Base-by-base conservation (phyloP, 64 coral and sea anemone genomes). In the Pocillopora verrucosa region DNA sequence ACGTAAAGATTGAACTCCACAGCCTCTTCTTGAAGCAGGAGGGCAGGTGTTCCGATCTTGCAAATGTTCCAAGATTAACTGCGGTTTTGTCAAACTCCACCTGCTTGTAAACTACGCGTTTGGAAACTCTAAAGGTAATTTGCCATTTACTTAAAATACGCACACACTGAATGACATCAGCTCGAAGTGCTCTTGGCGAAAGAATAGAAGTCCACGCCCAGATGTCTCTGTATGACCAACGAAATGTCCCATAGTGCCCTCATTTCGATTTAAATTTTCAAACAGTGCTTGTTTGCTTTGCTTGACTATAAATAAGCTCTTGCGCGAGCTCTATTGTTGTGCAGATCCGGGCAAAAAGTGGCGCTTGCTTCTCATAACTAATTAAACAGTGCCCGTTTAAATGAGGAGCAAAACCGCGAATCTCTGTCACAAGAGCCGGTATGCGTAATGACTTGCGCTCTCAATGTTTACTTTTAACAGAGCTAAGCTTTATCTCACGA, bases 111-210 rank as follows among this genome's bases (percentile, higher is more conserved):
- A 72, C 64, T 85, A 72, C 25, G 64, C 82, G 38, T 13, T 69
- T 72, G 82, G 64, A 85, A 22, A 14, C 20, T 65, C n/a, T 36
- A n/a, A 70, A 85, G 57, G n/a, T 70, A 65, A 85, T 36, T 85
- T 72, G 2, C 82, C 82, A 85, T 85, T 85, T 85, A 85, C 82
- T 85, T 85, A 70, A 85, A 84, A 20, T 16, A 13, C 59, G 22
- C 24, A 36, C 20, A 9, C 78, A 81, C 62, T 57, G 36, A 17
- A 13, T 38, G 82, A 51, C 82, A 85, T 51, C 37, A 38, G 38
- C 45, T 20, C 72, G 38, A 38, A 85, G 26, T 15, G 20, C 3
- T 69, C 65, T 20, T 56, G 37, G 36, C 82, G 22, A 65, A 22
- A 56, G 34, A n/a, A 20, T 22, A 1, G 35, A 57, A 15, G 65